These are phyloP conservation scores for Hypomesus transpacificus DNA, from an alignment of 2,113 vertebrate genomes.

Conservation along the genomic window DNA sequence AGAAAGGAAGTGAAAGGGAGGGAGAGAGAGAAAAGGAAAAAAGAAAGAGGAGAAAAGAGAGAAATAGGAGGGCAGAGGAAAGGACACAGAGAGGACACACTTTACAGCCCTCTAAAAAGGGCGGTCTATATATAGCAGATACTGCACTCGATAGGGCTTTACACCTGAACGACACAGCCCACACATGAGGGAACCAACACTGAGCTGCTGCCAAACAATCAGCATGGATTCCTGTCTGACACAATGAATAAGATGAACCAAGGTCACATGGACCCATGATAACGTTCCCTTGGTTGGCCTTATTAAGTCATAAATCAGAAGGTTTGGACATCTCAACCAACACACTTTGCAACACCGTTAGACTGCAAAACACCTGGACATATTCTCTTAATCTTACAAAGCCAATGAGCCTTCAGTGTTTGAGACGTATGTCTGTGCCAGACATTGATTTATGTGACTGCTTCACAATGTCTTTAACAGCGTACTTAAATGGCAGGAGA, in stretches of 20 bases:
- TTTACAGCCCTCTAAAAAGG: constrained; percentile 35
- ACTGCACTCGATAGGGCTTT: constrained; percentile 23
- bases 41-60: constrained; percentile 3
- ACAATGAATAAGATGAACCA: constrained; percentile 21
- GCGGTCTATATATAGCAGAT: constrained; percentile 45
- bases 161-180: constrained; percentile 35
- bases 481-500: neutral
- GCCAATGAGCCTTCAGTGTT: neutral
- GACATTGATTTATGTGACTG: constrained; percentile 11
- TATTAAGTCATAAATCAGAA: constrained; percentile 43
- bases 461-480: neutral
- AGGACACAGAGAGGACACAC: constrained; percentile 27
- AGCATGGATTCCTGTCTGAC: constrained; percentile 29
- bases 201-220: constrained; percentile 40
- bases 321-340: constrained; percentile 27
- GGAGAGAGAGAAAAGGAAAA: neutral
- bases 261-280: constrained; percentile 32
- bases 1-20: neutral
- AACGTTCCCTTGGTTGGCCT: constrained; percentile 21
- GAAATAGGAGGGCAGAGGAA: neutral
- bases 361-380: neutral
- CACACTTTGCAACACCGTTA: neutral
- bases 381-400: neutral
- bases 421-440: neutral
- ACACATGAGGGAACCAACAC: constrained; percentile 26